Conservation (phyloP, 2,113 vertebrate genomes). For the Poecile atricapillus region DNA sequence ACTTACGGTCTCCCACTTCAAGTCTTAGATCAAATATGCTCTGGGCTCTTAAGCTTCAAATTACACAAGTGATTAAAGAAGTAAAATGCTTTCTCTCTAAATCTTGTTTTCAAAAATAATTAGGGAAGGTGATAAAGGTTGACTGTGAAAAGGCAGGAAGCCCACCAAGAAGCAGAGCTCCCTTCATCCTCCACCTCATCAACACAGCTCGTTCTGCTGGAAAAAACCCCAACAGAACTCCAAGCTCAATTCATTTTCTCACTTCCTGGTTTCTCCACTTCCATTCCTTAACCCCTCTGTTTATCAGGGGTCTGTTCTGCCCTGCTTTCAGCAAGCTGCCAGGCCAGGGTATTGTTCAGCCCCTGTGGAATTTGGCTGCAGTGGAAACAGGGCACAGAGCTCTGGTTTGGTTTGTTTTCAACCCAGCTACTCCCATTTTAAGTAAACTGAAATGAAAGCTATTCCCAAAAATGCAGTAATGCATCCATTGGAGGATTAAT, state of each 20-base stretch:
- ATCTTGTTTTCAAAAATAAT: background rate
- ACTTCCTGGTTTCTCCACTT: background rate
- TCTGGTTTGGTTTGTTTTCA: background rate
- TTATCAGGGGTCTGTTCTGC: background rate
- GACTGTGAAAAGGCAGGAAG: background rate
- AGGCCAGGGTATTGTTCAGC: background rate
- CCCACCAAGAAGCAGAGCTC: background rate
- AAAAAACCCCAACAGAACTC: background rate
- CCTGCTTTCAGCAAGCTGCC: background rate
- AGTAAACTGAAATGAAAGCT: background rate
- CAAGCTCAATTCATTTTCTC: background rate
- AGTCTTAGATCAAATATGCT: background rate
- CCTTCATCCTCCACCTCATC: background rate
- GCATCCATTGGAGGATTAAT: conserved; percentile 24
- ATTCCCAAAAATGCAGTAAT: background rate
- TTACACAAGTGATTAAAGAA: background rate
- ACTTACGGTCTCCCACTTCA: background rate
- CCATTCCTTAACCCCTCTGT: background rate
- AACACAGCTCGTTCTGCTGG: background rate
- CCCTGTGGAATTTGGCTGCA: background rate
- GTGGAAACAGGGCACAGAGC: background rate
- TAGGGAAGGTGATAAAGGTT: background rate
- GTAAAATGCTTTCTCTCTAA: background rate
- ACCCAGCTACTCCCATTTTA: background rate
- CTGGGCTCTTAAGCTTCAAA: background rate